Conservation (phyloP, 2,113 vertebrate species). For the Lasiurus borealis region DNA sequence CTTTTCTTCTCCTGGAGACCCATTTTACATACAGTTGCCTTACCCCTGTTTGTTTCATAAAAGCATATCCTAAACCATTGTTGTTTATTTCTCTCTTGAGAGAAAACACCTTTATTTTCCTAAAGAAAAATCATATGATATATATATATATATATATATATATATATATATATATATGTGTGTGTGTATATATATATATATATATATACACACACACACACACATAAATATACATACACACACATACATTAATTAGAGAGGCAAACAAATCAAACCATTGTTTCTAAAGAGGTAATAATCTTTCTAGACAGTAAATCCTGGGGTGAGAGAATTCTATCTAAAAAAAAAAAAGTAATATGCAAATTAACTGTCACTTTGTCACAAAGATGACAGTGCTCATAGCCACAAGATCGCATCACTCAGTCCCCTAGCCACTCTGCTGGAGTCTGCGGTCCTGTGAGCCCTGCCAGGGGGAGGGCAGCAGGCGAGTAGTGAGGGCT, state of each 20-base stretch:
- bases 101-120: constrained; percentile 9
- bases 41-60: constrained; percentile 17
- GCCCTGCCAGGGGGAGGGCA: no score
- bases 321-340: background rate
- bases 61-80: background rate
- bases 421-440: no score
- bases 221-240: no score
- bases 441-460: no score
- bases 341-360: no score
- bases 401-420: no score
- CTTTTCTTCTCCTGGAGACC: background rate
- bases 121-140: constrained; percentile 31
- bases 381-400: no score
- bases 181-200: no score
- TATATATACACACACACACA: no score
- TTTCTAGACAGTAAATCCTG: background rate
- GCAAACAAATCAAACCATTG: background rate
- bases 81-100: constrained; percentile 51
- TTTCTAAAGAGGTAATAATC: background rate
- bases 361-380: no score
- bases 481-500: no score
- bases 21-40: background rate
- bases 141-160: background rate
- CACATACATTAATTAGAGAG: background rate
- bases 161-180: no score